phyloP scores from a whole-genome alignment of 2,888 invertebrate genomes.

The Sylvicola fuscatus region DNA sequence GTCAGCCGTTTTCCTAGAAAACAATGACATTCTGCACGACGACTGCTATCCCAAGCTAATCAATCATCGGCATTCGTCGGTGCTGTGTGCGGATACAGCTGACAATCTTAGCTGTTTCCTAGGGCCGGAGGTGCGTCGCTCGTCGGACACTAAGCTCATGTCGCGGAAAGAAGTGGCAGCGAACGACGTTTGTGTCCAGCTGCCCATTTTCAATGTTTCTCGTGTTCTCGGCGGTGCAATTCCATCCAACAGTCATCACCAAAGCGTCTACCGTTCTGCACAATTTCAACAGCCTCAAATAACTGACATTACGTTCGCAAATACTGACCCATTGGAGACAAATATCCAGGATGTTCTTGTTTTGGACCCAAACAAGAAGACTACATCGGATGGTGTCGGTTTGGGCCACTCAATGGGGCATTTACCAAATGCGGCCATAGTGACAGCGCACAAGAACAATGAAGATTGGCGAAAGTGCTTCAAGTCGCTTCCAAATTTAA shows the following conservation, averaged over 20 bases:
- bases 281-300: slow-evolving; percentile 11
- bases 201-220: slow-evolving; percentile 6
- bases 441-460: slow-evolving; percentile 13
- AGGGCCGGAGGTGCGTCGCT: slow-evolving; percentile 20
- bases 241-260: neutral
- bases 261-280: neutral
- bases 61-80: slow-evolving; percentile 19
- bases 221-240: slow-evolving; percentile 6
- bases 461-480: slow-evolving; percentile 23
- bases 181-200: slow-evolving; percentile 1
- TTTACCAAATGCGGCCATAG: slow-evolving; percentile 10
- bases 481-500: slow-evolving; percentile 49
- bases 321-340: slow-evolving; percentile 27
- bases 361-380: slow-evolving; percentile 20
- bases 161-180: slow-evolving; percentile 11
- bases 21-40: slow-evolving; percentile 25
- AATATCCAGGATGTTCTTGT: slow-evolving; percentile 28
- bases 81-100: slow-evolving; percentile 13
- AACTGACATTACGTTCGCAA: slow-evolving; percentile 14
- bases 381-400: slow-evolving; percentile 10
- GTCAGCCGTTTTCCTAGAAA: slow-evolving; percentile 26
- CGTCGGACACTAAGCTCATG: slow-evolving; percentile 24
- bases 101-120: slow-evolving; percentile 15
- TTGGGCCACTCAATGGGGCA: slow-evolving; percentile 13
- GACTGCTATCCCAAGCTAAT: slow-evolving; percentile 20